A percentile compares a stretch with the other conserved stretches of the same genome.
Evolutionary conservation across 2,888 invertebrate species (phyloP).

Genomic region (Petrophora chlorosata): DNA sequence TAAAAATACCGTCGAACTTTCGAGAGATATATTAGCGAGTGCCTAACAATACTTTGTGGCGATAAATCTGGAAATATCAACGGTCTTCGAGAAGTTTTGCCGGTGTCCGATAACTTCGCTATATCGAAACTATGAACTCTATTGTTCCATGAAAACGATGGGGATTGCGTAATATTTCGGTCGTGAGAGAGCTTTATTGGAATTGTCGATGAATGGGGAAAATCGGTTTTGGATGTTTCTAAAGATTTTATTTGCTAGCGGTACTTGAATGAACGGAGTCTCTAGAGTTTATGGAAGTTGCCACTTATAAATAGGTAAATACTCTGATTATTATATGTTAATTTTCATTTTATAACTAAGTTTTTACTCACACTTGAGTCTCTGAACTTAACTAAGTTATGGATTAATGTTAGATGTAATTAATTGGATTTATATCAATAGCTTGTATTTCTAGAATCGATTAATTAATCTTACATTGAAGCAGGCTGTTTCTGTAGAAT

Average conservation of each 20-base stretch:
- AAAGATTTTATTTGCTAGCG: slow-evolving; percentile 15
- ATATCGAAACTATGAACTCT: slow-evolving; percentile 38
- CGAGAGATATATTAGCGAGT: slow-evolving; percentile 39
- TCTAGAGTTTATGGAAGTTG: not conserved
- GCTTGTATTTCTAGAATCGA: too few relatives aligned
- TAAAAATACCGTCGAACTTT: slow-evolving; percentile 34
- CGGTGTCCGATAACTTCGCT: slow-evolving; percentile 35
- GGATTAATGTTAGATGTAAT: too few relatives aligned
- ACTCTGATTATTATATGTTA: not conserved
- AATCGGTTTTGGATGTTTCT: slow-evolving; percentile 21
- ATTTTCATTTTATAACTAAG: too few relatives aligned
- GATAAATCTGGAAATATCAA: slow-evolving; percentile 42
- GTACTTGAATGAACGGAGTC: slow-evolving; percentile 1
- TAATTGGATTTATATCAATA: too few relatives aligned
- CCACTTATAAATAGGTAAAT: too few relatives aligned
- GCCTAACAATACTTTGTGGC: slow-evolving; percentile 41
- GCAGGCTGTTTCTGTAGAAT: too few relatives aligned
- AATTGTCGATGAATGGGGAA: slow-evolving; percentile 17
- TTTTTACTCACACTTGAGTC: too few relatives aligned
- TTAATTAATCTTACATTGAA: too few relatives aligned
- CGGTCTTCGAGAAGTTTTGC: slow-evolving; percentile 39
- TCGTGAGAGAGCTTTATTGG: slow-evolving; percentile 25
- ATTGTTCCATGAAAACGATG: slow-evolving; percentile 41
- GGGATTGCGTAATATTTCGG: slow-evolving; percentile 32
- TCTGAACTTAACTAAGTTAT: too few relatives aligned